A percentile compares a stretch with the other conserved stretches of the same genome.
Conservation (phyloP, 2,888 invertebrate genomes). For the Auanema sp. region DNA sequence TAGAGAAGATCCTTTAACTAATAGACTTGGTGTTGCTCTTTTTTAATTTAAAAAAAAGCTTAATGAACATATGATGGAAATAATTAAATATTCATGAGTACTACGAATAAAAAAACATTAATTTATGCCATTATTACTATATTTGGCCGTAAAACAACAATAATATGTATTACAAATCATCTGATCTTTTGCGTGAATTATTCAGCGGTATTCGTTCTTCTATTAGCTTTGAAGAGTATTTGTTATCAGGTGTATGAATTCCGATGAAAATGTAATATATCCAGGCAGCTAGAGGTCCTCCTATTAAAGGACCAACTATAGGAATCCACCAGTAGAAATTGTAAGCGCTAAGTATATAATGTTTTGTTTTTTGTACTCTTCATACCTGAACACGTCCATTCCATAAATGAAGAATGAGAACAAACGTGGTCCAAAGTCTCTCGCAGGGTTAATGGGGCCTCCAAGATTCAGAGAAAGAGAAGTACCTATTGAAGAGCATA, state of each 20-base stretch:
- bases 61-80: no score
- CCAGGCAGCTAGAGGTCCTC: constrained; percentile 43
- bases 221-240: no score
- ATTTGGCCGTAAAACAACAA: no score
- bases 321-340: constrained; percentile 52
- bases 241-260: constrained; percentile 42
- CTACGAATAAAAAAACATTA: no score
- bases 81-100: no score
- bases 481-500: constrained; percentile 20
- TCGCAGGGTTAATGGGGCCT: constrained; percentile 59
- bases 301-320: constrained; percentile 44
- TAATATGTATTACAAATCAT: no score
- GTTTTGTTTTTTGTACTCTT: not conserved
- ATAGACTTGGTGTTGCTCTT: no score
- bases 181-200: no score
- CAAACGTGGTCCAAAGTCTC: constrained; percentile 60
- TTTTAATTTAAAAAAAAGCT: no score
- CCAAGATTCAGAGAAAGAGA: constrained; percentile 55
- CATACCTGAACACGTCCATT: constrained; percentile 43
- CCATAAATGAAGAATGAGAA: constrained; percentile 57
- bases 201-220: no score
- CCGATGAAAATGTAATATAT: constrained; percentile 47
- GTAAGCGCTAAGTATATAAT: constrained; percentile 28
- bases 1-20: no score
- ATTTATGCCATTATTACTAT: no score